These are phyloP conservation scores for Lasioglossum leucozonium DNA, from an alignment of 2,888 invertebrate genomes.

Conservation along the genomic window DNA sequence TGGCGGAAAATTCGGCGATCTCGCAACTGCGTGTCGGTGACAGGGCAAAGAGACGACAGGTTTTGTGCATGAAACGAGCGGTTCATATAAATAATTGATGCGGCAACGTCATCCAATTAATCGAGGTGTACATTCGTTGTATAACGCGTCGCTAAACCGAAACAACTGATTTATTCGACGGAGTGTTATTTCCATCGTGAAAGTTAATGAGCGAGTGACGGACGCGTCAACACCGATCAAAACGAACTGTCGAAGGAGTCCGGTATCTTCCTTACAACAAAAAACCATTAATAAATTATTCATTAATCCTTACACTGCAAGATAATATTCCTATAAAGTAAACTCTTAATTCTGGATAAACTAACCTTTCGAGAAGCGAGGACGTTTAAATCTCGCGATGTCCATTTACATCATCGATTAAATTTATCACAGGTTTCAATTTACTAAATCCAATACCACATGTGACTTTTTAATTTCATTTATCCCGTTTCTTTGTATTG, in stretches of 20 bases:
- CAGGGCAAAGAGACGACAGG: not conserved
- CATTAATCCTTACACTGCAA: rapidly evolving
- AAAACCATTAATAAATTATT: not conserved
- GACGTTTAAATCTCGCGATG: not conserved
- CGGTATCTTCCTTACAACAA: not conserved
- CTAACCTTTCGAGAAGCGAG: not conserved
- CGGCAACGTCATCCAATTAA: slow-evolving; percentile 40
- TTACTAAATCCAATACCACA: not conserved
- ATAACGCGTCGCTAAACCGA: slow-evolving; percentile 34
- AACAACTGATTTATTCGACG: slow-evolving; percentile 32
- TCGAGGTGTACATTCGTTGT: slow-evolving; percentile 25
- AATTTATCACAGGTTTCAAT: not conserved
- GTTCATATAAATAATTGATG: slow-evolving; percentile 50
- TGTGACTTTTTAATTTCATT: not conserved
- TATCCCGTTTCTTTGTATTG: not conserved
- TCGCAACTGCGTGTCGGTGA: slow-evolving; percentile 28
- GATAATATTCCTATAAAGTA: not conserved
- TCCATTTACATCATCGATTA: not conserved
- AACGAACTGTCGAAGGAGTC: not conserved
- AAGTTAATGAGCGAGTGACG: slow-evolving; percentile 8
- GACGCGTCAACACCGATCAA: not conserved
- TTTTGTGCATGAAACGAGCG: not conserved
- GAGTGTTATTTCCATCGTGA: slow-evolving; percentile 23
- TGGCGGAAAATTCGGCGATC: slow-evolving; percentile 30
- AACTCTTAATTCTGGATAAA: not conserved